Conservation (phyloP, 1,140 invertebrate species). For the Laupala kohalensis region DNA sequence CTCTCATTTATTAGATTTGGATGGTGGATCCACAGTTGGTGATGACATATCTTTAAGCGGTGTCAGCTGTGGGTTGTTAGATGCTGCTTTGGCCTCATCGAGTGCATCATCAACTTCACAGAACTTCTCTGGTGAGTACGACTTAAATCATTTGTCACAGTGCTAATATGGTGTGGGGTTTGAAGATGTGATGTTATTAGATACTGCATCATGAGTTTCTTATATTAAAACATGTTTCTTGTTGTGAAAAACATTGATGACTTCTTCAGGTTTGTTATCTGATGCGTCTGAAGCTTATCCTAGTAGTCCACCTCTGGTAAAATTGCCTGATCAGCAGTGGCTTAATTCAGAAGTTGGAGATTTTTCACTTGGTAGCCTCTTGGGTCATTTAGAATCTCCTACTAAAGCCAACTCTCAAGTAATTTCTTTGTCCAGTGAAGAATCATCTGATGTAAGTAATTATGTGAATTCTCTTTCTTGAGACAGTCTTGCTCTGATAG, state of each 20-base stretch:
- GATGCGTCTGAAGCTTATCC: constrained; percentile 20
- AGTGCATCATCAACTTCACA: constrained; percentile 2
- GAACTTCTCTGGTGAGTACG: background rate
- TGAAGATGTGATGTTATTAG: no score
- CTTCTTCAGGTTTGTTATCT: background rate
- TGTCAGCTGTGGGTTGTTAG: constrained; percentile 16
- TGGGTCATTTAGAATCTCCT: constrained; percentile 61
- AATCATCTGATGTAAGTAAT: constrained; percentile 34
- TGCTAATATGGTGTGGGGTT: no score
- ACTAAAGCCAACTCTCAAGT: constrained; percentile 30
- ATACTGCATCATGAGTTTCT: no score
- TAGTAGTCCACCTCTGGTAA: constrained; percentile 61
- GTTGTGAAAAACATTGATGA: background rate
- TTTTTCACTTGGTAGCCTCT: constrained; percentile 67
- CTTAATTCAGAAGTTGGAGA: constrained; percentile 61
- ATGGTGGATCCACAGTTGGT: constrained; percentile 1
- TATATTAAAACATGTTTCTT: no score
- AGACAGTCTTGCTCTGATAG: no score
- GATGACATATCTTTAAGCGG: constrained; percentile 8
- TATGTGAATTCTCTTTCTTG: no score
- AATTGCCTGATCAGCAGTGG: constrained; percentile 55
- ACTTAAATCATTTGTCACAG: background rate
- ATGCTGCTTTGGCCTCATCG: background rate
- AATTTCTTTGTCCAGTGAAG: constrained; percentile 23
- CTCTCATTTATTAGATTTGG: constrained; percentile 24